Percentiles rank a stretch among this genome's conserved stretches.
These are phyloP conservation scores for Acromyrmex echinatior DNA, from an alignment of 1,140 invertebrate species.

Conservation along the genomic window DNA sequence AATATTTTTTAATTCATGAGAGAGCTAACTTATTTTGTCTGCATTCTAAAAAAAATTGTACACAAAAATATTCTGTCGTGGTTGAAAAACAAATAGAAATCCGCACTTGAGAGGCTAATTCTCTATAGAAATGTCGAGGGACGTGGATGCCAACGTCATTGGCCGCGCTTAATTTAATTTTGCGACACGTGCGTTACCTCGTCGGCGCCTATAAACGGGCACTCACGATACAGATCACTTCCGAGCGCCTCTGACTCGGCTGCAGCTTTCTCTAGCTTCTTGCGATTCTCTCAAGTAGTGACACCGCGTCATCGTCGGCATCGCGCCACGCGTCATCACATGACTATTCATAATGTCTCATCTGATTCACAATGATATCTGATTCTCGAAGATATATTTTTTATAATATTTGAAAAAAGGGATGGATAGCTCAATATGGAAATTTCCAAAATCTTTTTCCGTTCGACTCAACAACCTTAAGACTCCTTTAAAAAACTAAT, in stretches of 20 bases:
- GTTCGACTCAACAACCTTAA: neutral
- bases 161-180: constrained; percentile 56
- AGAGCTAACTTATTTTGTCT: neutral
- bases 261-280: neutral
- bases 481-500: neutral
- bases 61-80: neutral
- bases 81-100: neutral
- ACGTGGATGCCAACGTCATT: constrained; percentile 25
- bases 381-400: neutral
- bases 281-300: constrained; percentile 28
- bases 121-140: neutral
- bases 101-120: neutral
- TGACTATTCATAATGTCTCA: neutral
- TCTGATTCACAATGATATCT: constrained; percentile 18
- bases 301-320: constrained; percentile 16
- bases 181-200: constrained; percentile 26
- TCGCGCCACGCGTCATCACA: constrained; percentile 17
- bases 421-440: neutral
- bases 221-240: constrained; percentile 51
- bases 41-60: neutral
- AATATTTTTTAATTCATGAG: neutral
- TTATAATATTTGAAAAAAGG: neutral
- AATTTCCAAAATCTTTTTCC: neutral
- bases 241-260: constrained; percentile 41
- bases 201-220: constrained; percentile 52